Conservation (phyloP, 2,888 invertebrate species). For the Metellina segmentata region DNA sequence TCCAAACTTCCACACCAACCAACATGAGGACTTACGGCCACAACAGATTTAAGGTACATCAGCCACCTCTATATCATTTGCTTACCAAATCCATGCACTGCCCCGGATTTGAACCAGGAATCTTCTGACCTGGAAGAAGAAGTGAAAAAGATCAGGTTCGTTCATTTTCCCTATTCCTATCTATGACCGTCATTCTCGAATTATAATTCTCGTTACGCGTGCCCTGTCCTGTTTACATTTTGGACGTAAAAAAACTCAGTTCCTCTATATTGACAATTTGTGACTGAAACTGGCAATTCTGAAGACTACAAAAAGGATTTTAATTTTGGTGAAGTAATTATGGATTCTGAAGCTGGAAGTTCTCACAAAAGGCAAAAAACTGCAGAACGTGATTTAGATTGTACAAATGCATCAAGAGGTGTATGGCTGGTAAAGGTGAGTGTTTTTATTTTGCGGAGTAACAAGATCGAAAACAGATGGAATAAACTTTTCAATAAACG, state of each 20-base stretch:
- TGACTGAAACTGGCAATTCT: too few relatives aligned
- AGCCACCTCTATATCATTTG: too few relatives aligned
- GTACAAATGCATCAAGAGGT: slow-evolving; percentile 83
- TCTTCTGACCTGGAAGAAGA: too few relatives aligned
- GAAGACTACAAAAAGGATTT: background rate
- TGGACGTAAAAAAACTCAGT: too few relatives aligned
- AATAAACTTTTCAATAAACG: too few relatives aligned
- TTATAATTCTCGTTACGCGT: background rate
- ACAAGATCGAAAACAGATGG: too few relatives aligned
- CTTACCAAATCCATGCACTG: too few relatives aligned
- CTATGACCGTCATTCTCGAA: background rate
- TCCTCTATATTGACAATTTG: too few relatives aligned
- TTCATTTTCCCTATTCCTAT: background rate
- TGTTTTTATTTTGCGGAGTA: slow-evolving; percentile 79
- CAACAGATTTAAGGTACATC: too few relatives aligned
- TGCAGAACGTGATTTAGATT: slow-evolving; percentile 72
- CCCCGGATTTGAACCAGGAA: too few relatives aligned
- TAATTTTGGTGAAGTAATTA: background rate
- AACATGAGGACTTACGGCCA: too few relatives aligned
- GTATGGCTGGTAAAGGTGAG: slow-evolving; percentile 96
- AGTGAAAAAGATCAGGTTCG: background rate
- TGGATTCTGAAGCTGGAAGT: slow-evolving; percentile 64
- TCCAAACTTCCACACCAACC: too few relatives aligned
- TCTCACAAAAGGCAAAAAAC: slow-evolving; percentile 64
- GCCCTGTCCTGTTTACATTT: background rate